A percentile compares a stretch with the other conserved stretches of the same genome.
Evolutionary conservation across 2,888 invertebrate genomes (phyloP).

Genomic region (Plemyria rubiginata): DNA sequence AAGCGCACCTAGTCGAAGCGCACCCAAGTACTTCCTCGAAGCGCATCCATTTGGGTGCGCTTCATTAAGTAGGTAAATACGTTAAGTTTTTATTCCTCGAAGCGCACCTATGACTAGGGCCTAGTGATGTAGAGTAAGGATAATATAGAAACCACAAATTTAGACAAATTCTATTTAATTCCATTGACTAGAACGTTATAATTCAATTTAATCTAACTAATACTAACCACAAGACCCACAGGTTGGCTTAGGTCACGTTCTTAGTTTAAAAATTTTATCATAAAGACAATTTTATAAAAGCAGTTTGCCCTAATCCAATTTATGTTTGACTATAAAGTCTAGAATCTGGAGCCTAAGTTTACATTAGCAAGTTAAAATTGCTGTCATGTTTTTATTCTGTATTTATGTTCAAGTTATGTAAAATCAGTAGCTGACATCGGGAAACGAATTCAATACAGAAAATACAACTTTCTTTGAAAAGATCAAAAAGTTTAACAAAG

Average conservation of each 20-base stretch:
- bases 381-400: background rate
- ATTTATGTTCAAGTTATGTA: too few species aligned
- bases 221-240: conserved; percentile 3
- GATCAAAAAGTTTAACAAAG: too few species aligned
- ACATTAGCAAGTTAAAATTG: background rate
- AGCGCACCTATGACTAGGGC: too few species aligned
- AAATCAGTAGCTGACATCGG: too few species aligned
- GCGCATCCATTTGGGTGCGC: too few species aligned
- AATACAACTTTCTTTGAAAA: too few species aligned
- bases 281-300: conserved; percentile 7
- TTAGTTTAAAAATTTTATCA: conserved; percentile 1
- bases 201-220: conserved; percentile 37
- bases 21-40: too few species aligned
- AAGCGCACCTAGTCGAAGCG: too few species aligned
- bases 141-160: conserved; percentile 39
- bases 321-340: background rate
- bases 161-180: conserved; percentile 55
- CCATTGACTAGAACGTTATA: conserved; percentile 48
- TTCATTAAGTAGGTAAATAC: too few species aligned
- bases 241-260: conserved; percentile 4
- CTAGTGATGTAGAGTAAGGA: too few species aligned
- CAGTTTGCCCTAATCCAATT: background rate
- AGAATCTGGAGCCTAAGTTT: background rate
- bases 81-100: too few species aligned
- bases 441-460: too few species aligned